Evolutionary conservation across 2,113 vertebrate genomes (phyloP), one percentile per base, ranked within the genome.

Genomic region (Labeo rohita): DNA sequence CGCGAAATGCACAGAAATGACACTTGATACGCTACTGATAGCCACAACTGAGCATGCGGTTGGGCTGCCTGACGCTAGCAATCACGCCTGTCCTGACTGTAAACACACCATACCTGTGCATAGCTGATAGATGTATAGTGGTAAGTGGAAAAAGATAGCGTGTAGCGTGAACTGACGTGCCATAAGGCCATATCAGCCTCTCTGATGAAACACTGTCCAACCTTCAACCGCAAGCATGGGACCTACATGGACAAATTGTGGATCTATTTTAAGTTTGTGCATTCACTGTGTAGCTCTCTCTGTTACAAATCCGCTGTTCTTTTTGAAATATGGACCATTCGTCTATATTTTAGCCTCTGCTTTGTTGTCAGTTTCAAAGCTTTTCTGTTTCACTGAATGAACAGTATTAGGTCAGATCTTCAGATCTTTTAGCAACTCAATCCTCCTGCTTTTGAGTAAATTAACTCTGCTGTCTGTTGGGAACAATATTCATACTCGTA

Each of bases 1-100:
- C 0, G 97, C 98, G 52, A 96, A 98, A 91, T 99, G 98, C 39
- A 94, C 98, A 0, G 98, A 99, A 93, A 97, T 96, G 3, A 99
- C 98, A 0, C 92, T 99, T 87, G 98, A 99, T 93, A 97, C 97
- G 0, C 78, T 99, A 91, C 95, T 99, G 63, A 96, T 99, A 1
- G 98, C 98, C 80, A 99, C 97, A 10, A 95, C 96, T 0, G 98
- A 99, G 86, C 92, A 97, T 11, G 93, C 97, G 0, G 98, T 98
- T 77, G 98, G 96, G 0, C 92, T 99, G 83, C 98, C 98, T 0
- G 98, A 94, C 63, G 94, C 97, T 0, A 92, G 92, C 0, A 93
- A 94, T 77, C 93, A 94, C 12, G 89, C 91, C 80, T 75, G 91
- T 5, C 92, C 90, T 0, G 92, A 95, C 45, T 96, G 96, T 94